A percentile compares a stretch with the other conserved stretches of the same genome.
Conservation (phyloP, 2,888 invertebrate species). For the Drosophila barbarae region DNA sequence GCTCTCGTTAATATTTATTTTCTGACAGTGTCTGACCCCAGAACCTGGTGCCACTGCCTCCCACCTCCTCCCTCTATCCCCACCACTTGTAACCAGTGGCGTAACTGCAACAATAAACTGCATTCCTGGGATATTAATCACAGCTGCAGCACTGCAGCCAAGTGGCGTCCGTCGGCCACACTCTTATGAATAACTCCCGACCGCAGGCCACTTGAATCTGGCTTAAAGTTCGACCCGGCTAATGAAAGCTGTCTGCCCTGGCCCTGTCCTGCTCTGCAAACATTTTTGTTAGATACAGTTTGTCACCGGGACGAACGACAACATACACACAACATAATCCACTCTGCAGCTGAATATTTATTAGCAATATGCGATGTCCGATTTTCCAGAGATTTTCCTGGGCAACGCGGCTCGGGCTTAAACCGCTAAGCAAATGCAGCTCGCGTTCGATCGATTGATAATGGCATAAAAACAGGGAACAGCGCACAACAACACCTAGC, state of each 20-base stretch:
- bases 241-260: slow-evolving; percentile 22
- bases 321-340: slow-evolving; percentile 40
- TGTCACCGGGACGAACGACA: slow-evolving; percentile 21
- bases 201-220: slow-evolving; percentile 34
- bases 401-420: slow-evolving; percentile 31
- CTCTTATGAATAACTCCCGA: slow-evolving; percentile 44
- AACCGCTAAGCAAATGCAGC: slow-evolving; percentile 68
- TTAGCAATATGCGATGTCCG: slow-evolving; percentile 58
- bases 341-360: slow-evolving; percentile 60
- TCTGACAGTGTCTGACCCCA: slow-evolving; percentile 15
- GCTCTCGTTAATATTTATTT: not conserved
- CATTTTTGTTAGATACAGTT: slow-evolving; percentile 18
- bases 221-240: slow-evolving; percentile 21
- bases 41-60: slow-evolving; percentile 17
- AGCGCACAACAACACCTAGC: slow-evolving; percentile 46
- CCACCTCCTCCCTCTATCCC: slow-evolving; percentile 23
- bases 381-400: slow-evolving; percentile 29
- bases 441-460: slow-evolving; percentile 74
- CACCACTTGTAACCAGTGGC: slow-evolving; percentile 37
- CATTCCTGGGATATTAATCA: slow-evolving; percentile 72
- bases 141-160: slow-evolving; percentile 53
- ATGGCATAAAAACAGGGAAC: slow-evolving; percentile 54
- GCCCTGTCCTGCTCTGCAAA: slow-evolving; percentile 18
- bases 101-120: slow-evolving; percentile 63
- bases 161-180: slow-evolving; percentile 42